Percentiles rank a stretch among this genome's conserved stretches.
phyloP scores from a whole-genome alignment of 2,113 vertebrate species.

The Poecilia latipinna region DNA sequence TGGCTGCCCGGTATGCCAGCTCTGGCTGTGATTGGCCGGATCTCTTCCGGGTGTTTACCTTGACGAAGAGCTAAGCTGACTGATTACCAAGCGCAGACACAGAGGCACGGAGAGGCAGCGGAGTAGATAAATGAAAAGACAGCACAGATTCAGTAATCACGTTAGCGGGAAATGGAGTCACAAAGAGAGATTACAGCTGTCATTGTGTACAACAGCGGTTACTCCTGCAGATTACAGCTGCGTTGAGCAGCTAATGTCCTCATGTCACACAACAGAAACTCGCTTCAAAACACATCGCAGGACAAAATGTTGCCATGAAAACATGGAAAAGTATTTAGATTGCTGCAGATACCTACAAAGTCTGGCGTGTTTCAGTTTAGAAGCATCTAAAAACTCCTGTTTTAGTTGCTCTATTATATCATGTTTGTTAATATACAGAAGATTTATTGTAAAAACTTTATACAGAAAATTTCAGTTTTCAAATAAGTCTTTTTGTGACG shows the following conservation, averaged over 20 bases:
- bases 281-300: not conserved
- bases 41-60: constrained; percentile 77
- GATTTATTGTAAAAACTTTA: too few species aligned
- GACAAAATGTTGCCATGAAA: not conserved
- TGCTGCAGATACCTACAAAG: not conserved
- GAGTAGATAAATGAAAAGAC: constrained; percentile 44
- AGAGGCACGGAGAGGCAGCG: constrained; percentile 18
- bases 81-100: constrained; percentile 69
- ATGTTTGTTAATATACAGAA: too few species aligned
- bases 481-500: too few species aligned
- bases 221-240: constrained; percentile 39
- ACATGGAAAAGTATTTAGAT: not conserved
- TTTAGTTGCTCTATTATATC: too few species aligned
- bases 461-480: too few species aligned
- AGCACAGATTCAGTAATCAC: constrained; percentile 47
- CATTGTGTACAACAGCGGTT: constrained; percentile 20
- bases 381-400: not conserved
- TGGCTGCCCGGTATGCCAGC: constrained; percentile 38
- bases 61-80: constrained; percentile 78
- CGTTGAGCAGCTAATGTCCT: constrained; percentile 21
- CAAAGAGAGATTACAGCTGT: constrained; percentile 56
- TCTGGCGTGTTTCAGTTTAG: not conserved
- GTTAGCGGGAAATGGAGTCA: constrained; percentile 54
- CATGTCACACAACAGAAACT: not conserved
- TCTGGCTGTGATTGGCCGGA: constrained; percentile 70